phyloP scores from a whole-genome alignment of 1,140 invertebrate species.

The Drosophila lacertosa region DNA sequence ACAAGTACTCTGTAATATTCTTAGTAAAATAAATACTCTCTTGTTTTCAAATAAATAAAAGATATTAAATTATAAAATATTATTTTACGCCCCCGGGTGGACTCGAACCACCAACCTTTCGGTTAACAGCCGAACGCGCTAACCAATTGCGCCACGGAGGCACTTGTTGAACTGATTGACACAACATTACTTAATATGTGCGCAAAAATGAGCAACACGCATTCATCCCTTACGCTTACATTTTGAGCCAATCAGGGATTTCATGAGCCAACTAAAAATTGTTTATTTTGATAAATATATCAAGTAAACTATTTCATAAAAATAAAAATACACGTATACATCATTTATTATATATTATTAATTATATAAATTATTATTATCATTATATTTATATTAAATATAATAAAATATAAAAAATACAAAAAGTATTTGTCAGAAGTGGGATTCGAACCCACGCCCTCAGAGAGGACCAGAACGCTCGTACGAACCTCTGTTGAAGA shows the following conservation, averaged over 20 bases:
- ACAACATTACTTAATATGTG: constrained; percentile 8
- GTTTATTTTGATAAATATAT: too few species aligned
- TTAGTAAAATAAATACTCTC: too few species aligned
- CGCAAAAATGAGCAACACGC: too few species aligned
- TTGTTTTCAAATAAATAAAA: constrained; percentile 3
- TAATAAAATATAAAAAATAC: constrained; percentile 13
- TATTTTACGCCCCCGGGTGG: constrained; percentile 79
- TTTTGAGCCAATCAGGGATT: too few species aligned
- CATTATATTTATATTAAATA: background rate
- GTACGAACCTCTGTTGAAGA: constrained; percentile 40
- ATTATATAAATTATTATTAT: background rate
- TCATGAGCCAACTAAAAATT: too few species aligned
- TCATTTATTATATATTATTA: too few species aligned
- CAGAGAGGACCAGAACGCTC: constrained; percentile 92
- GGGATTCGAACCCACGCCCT: constrained; percentile 95
- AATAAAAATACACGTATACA: too few species aligned
- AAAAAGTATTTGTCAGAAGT: constrained; percentile 91
- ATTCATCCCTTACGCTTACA: background rate
- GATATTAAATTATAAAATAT: too few species aligned
- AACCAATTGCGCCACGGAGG: constrained; percentile 85
- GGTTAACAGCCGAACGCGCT: constrained; percentile 86
- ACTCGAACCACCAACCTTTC: constrained; percentile 87
- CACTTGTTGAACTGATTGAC: constrained; percentile 26
- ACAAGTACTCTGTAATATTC: too few species aligned
- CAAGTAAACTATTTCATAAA: too few species aligned